Base-by-base conservation (phyloP, 2,888 invertebrate species). In the Drosophila anomelani region DNA sequence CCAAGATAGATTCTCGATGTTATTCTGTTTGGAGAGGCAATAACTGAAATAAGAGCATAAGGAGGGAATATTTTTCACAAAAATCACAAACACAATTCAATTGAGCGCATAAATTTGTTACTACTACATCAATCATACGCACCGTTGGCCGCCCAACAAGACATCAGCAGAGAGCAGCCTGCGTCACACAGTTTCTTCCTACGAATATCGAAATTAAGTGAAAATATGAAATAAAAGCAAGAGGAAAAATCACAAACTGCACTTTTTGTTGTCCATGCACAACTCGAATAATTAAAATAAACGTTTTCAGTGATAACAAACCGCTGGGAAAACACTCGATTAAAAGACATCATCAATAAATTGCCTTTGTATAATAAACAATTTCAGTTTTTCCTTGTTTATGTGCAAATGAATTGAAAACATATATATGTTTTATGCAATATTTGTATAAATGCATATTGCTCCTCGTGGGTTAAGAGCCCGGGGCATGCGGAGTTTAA, bases 241-340 rank as follows among this genome's bases (percentile, higher is more conserved):
- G 32, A n/a, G 23, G 20, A 7, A 49, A 66, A 59, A 56, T 55
- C 55, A 59, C 17, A 60, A 41, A 17, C 46, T 68, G 12, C 32
- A 46, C 39, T 47, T 39, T 47, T 47, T 47, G 32, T 26, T 20
- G 26, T 26, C 39, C 69, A 36, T 59, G 74, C 56, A 58, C 70
- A 71, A 76, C 72, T 80, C 57, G 81, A 80, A 77, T 81, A 81
- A 84, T 84, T 81, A 84, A 84, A 84, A 77, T 73, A 80, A 84
- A 84, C 77, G 80, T 74, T 81, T 66, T 47, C 57, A 61, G 59
- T 75, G 47, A 81, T 64, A 81, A 75, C 81, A 83, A 75, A 55
- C 36, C 41, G 13, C 20, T 43, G 41, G 70, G 39, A 70, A 70
- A 56, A 56, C 60, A 63, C 60, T 49, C 68, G 75, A 77, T 85